These are phyloP conservation scores for Vesta saturnalis DNA, from an alignment of 2,888 invertebrate species.

Conservation along the genomic window DNA sequence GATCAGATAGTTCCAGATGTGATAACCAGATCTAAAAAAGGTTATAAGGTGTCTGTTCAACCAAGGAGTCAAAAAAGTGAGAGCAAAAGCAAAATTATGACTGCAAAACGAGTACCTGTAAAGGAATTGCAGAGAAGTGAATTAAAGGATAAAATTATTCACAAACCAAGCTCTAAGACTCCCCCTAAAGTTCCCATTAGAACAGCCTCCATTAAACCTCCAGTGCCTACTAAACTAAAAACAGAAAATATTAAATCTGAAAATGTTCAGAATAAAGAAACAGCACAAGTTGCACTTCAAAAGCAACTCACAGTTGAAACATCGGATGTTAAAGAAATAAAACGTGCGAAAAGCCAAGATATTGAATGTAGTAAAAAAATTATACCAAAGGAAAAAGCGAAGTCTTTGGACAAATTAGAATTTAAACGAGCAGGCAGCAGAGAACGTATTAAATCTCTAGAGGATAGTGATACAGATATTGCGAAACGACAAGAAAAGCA, in stretches of 20 bases:
- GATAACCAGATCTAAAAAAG: constrained; percentile 49
- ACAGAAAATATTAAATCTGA: constrained; percentile 6
- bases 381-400: constrained; percentile 73
- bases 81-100: constrained; percentile 30
- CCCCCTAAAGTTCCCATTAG: constrained; percentile 59
- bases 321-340: constrained; percentile 58
- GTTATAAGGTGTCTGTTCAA: constrained; percentile 43
- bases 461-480: constrained; percentile 77
- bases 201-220: constrained; percentile 50
- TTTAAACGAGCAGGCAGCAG: constrained; percentile 67
- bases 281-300: constrained; percentile 62
- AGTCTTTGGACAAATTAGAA: constrained; percentile 74
- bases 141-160: constrained; percentile 42
- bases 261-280: constrained; percentile 46
- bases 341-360: constrained; percentile 71
- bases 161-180: constrained; percentile 58
- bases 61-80: constrained; percentile 38
- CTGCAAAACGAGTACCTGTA: constrained; percentile 30
- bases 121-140: constrained; percentile 37
- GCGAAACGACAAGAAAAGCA: constrained; percentile 79
- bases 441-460: constrained; percentile 77
- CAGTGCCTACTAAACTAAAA: not conserved
- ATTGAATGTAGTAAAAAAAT: constrained; percentile 65
- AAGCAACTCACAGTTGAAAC: constrained; percentile 49
- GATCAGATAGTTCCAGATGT: constrained; percentile 62